phyloP scores from a whole-genome alignment of 2,113 vertebrate species.

The Cynocephalus volans region DNA sequence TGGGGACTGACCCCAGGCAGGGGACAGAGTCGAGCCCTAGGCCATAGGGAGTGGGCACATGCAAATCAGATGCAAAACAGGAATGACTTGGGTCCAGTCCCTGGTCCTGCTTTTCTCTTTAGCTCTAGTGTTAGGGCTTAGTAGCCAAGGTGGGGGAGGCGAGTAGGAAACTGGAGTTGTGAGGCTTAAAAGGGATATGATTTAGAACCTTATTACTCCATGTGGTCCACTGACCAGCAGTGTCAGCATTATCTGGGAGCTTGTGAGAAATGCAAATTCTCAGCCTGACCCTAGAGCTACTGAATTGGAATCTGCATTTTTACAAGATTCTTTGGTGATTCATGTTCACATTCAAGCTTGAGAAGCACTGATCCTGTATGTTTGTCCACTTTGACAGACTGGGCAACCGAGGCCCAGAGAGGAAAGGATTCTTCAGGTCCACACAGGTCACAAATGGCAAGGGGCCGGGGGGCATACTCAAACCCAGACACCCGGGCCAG shows the following conservation, averaged over 20 bases:
- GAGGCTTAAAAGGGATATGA: background rate
- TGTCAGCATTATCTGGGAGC: background rate
- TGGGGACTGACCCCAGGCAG: background rate
- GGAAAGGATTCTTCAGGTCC: background rate
- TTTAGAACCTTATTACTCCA: background rate
- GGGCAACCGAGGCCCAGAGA: background rate
- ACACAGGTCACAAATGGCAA: background rate
- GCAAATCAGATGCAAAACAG: background rate
- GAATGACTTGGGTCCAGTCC: background rate
- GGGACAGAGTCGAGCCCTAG: background rate
- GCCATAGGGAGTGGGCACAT: background rate
- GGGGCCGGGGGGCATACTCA: rapidly evolving
- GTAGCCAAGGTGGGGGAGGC: background rate
- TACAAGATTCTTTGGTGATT: background rate
- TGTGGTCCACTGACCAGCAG: background rate
- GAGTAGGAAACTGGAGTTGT: background rate
- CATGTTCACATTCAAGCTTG: background rate
- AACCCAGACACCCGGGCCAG: background rate
- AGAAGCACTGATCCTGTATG: background rate
- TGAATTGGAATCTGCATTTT: background rate
- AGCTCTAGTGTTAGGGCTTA: background rate
- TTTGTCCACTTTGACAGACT: background rate
- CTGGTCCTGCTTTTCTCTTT: background rate
- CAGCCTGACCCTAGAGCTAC: background rate
- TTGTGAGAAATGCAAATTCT: background rate